Evolutionary conservation across 37 sponge, comb jelly and placozoan genomes (phyloP).

Genomic region (Cliona cf. orientalis): DNA sequence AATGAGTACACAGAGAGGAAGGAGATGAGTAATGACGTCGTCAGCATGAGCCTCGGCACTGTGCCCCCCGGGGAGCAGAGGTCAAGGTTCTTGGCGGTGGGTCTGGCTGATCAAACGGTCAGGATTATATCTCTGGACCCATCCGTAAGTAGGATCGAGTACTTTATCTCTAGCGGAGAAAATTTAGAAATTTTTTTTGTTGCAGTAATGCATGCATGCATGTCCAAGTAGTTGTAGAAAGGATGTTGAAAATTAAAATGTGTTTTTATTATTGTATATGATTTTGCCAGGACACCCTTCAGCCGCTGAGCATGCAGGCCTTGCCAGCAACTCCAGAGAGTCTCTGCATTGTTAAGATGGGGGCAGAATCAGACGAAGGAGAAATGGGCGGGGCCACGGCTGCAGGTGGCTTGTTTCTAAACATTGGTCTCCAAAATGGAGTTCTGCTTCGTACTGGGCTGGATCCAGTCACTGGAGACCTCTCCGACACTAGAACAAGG

Average conservation of each 20-base stretch:
- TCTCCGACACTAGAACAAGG: slow-evolving; percentile 98
- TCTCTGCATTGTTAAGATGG: slow-evolving; percentile 96
- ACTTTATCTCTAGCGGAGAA: background rate
- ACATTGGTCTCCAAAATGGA: slow-evolving; percentile 97
- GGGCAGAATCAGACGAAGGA: slow-evolving; percentile 60
- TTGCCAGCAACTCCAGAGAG: slow-evolving; percentile 94
- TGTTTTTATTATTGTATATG: too few relatives aligned
- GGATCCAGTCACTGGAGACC: slow-evolving; percentile 94
- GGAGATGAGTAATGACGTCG: slow-evolving; percentile 92
- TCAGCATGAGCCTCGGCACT: slow-evolving; percentile 93
- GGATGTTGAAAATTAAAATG: background rate
- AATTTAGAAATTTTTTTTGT: background rate
- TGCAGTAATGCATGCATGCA: background rate
- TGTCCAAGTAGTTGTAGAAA: background rate
- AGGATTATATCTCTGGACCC: slow-evolving; percentile 97
- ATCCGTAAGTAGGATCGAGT: slow-evolving; percentile 49
- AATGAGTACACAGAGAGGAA: slow-evolving; percentile 99
- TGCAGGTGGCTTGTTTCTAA: slow-evolving; percentile 88
- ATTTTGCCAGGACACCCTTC: slow-evolving; percentile 80
- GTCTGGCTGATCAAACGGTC: slow-evolving; percentile 97
- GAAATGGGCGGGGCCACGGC: background rate
- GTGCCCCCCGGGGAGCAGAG: slow-evolving; percentile 96
- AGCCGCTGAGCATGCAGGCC: slow-evolving; percentile 96
- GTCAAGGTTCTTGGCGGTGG: slow-evolving; percentile 94
- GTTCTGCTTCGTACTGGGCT: slow-evolving; percentile 93